A percentile compares a stretch with the other conserved stretches of the same genome.
These are phyloP conservation scores for Chaetoderma sp. DNA, from an alignment of 2,888 invertebrate genomes.

Conservation along the genomic window DNA sequence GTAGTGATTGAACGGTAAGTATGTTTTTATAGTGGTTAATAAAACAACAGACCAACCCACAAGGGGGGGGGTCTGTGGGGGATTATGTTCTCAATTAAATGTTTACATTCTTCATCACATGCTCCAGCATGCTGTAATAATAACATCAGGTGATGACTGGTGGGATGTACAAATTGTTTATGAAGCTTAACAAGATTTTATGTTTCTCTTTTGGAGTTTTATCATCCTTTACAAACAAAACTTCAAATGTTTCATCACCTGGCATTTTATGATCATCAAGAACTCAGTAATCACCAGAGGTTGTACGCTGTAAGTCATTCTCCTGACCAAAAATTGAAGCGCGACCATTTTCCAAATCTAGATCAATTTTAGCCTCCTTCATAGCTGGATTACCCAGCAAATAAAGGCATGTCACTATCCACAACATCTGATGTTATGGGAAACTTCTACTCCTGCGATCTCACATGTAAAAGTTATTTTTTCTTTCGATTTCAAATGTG, in stretches of 20 bases:
- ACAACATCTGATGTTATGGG: slow-evolving; percentile 32
- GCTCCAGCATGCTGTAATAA: background rate
- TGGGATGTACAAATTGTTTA: background rate
- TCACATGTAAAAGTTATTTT: slow-evolving; percentile 25
- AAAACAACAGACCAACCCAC: no score
- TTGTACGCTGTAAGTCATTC: background rate
- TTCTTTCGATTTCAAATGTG: slow-evolving; percentile 11
- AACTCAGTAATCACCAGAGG: background rate
- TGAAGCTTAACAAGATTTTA: background rate
- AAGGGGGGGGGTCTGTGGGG: no score
- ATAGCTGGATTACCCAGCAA: slow-evolving; percentile 28
- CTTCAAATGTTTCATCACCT: background rate
- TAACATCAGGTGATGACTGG: background rate
- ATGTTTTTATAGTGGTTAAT: no score
- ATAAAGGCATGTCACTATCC: slow-evolving; percentile 25
- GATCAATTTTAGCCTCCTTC: slow-evolving; percentile 29
- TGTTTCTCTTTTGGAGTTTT: background rate
- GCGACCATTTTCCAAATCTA: slow-evolving; percentile 37
- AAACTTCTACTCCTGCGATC: slow-evolving; percentile 22
- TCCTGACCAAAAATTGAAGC: slow-evolving; percentile 15
- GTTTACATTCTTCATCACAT: background rate
- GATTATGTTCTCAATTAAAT: background rate
- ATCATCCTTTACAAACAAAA: background rate
- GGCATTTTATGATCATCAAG: slow-evolving; percentile 1
- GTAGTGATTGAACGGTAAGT: no score